phyloP scores from a whole-genome alignment of 1,140 invertebrate genomes.

The Olivierus martensii region DNA sequence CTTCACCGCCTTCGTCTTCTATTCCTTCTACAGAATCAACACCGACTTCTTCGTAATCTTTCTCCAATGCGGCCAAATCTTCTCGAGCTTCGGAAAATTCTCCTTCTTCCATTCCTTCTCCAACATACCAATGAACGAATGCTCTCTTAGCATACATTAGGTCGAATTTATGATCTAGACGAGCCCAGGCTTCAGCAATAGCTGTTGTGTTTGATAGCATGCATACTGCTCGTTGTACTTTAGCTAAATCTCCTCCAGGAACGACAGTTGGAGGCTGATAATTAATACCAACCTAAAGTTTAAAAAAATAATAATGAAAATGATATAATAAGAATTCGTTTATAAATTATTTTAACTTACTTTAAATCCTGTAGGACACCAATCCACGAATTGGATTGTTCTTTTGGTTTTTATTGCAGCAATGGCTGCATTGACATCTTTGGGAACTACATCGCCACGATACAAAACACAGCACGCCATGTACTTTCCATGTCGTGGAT shows the following conservation, averaged over 20 bases:
- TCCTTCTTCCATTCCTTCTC: conserved; percentile 63
- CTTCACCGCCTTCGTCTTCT: no score
- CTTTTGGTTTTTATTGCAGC: conserved; percentile 68
- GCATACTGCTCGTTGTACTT: conserved; percentile 44
- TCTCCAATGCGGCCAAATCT: conserved; percentile 47
- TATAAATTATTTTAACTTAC: background rate
- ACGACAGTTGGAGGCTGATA: conserved; percentile 47
- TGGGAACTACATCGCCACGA: conserved; percentile 57
- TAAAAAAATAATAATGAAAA: background rate
- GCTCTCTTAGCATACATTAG: conserved; percentile 66
- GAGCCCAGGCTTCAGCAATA: conserved; percentile 60
- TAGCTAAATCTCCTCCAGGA: conserved; percentile 48
- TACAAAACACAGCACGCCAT: conserved; percentile 75
- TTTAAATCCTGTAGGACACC: no score
- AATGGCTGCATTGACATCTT: conserved; percentile 76
- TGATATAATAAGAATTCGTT: background rate
- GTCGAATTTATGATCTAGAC: conserved; percentile 68
- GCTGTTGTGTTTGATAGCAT: conserved; percentile 74
- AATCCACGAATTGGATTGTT: conserved; percentile 64
- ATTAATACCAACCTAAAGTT: conserved; percentile 48
- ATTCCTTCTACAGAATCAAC: conserved; percentile 42
- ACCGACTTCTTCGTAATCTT: conserved; percentile 49
- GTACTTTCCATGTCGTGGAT: no score
- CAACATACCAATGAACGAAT: conserved; percentile 59
- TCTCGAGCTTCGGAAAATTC: conserved; percentile 58